Percentiles rank a stretch among this genome's conserved stretches.
Evolutionary conservation across 2,888 invertebrate genomes (phyloP).

Genomic region (Ectemnius lituratus): DNA sequence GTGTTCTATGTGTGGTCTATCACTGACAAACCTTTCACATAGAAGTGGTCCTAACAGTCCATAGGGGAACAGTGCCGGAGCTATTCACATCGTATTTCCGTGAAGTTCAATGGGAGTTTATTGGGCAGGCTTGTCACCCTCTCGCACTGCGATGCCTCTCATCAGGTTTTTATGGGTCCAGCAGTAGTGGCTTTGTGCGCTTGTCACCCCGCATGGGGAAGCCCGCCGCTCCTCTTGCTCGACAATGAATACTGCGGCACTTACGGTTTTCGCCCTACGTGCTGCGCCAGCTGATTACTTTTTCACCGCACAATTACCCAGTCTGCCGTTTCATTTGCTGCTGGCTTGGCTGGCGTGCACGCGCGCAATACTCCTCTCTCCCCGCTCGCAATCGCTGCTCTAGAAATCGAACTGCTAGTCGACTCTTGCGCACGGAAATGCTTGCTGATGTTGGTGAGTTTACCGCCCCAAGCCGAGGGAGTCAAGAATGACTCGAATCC

Average conservation of each 20-base stretch:
- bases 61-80: constrained; percentile 7
- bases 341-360: constrained; percentile 8
- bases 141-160: constrained; percentile 29
- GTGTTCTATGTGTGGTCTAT: no score
- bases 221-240: constrained; percentile 29
- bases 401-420: no score
- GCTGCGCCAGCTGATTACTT: constrained; percentile 71
- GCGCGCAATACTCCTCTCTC: no score
- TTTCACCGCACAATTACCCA: constrained; percentile 72
- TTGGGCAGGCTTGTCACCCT: constrained; percentile 34
- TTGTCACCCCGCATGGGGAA: constrained; percentile 23
- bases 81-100: constrained; percentile 41
- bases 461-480: no score
- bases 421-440: no score
- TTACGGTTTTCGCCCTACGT: constrained; percentile 55
- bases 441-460: no score
- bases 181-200: constrained; percentile 43
- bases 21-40: no score
- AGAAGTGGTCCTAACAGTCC: no score
- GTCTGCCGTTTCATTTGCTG: constrained; percentile 48
- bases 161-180: constrained; percentile 52
- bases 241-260: constrained; percentile 47
- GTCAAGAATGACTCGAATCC: no score
- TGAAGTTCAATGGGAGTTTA: constrained; percentile 38
- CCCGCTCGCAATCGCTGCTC: no score